Base-by-base conservation (phyloP, 2,888 invertebrate genomes). In the Cistogaster globosa region DNA sequence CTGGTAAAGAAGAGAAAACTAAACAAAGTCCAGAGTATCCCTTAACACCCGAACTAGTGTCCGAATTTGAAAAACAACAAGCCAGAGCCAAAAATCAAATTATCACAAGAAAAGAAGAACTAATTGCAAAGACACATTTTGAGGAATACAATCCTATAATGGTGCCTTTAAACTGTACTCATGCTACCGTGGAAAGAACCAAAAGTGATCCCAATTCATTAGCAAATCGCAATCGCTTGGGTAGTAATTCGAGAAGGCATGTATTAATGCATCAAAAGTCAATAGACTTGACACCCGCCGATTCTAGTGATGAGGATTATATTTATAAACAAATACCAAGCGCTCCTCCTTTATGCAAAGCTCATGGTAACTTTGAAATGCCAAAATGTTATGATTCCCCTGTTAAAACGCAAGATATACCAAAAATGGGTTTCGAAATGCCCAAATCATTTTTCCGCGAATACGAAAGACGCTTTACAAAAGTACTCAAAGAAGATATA, bases 251-350 rank as follows among this genome's bases (percentile, higher is more conserved):
- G 4, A 94, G 96, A n/a, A 94, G 97, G 20, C 95, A 96, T 92
- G 95, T 96, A 38, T 91, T 97, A 32, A 97, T 96, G 95, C 97
- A 97, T 92, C 97, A 97, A 89, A 97, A 97, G 90, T 97, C 97
- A 0, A 97, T 97, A 82, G 97, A 97, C 90, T 92, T 97, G 38
- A 97, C 97, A 1, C 97, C 97, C 6, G 96, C 96, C 0, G 97
- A 97, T 92, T 97, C 97, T 0, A 96, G 97, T 83, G 97, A 97
- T 89, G 97, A 97, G 90, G 97, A 97, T 91, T 96, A 96, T 89
- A 94, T 96, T 22, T 96, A 96, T 89, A 95, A 95, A 84, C 96
- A 96, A 93, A 96, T 96, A 88, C 95, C 95, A 0, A 96, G 96
- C 90, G 96, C 96, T 26, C 96, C 95, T 0, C 95, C 94, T 0